Conservation (phyloP, 2,888 invertebrate genomes). For the Pachydiplax longipennis region DNA sequence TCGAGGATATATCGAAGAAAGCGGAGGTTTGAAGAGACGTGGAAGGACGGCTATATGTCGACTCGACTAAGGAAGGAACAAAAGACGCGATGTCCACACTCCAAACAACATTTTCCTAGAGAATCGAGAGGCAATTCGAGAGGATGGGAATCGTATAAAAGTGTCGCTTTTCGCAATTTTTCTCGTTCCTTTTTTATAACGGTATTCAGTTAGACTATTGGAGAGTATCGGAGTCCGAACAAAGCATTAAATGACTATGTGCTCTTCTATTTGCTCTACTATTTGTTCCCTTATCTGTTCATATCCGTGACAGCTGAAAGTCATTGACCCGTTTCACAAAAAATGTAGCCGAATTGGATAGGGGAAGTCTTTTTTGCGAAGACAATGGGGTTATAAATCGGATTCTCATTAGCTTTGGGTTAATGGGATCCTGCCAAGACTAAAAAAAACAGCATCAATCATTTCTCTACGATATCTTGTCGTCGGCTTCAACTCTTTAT, state of each 20-base stretch:
- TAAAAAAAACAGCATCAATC: too few relatives aligned
- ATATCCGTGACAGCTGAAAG: background rate
- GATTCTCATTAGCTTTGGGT: too few relatives aligned
- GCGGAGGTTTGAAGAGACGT: background rate
- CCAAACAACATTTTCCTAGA: background rate
- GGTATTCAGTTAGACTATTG: background rate
- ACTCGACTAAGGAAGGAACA: background rate
- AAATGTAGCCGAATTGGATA: too few relatives aligned
- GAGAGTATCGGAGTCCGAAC: background rate
- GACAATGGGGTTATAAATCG: too few relatives aligned
- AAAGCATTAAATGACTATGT: background rate
- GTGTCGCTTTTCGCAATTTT: background rate
- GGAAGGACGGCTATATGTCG: background rate
- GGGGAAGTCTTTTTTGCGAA: too few relatives aligned
- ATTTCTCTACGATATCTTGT: too few relatives aligned
- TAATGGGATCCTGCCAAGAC: too few relatives aligned
- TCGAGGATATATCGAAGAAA: background rate
- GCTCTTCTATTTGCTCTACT: background rate
- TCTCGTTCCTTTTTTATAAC: background rate
- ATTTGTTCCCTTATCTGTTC: background rate
- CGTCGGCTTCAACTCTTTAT: too few relatives aligned
- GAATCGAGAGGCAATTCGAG: background rate
- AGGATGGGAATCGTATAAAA: background rate
- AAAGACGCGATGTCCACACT: background rate
- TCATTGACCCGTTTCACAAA: background rate